Evolutionary conservation across 2,113 vertebrate species (phyloP).

Genomic region (Engraulis encrasicolus): DNA sequence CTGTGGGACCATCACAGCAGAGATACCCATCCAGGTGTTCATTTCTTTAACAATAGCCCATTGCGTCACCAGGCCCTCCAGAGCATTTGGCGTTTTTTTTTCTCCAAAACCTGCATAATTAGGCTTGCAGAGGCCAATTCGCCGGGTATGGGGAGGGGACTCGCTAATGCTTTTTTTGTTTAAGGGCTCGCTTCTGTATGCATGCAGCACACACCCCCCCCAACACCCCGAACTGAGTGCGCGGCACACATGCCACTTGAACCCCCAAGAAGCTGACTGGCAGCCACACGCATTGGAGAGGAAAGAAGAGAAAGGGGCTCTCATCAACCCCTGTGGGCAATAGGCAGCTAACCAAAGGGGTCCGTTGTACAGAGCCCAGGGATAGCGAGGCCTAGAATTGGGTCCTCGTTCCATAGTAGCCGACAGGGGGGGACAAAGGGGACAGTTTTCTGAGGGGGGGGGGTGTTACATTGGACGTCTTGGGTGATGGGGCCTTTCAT

Average conservation of each 20-base stretch:
- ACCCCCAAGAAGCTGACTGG: constrained; percentile 18
- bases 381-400: too few species aligned
- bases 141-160: neutral
- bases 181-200: constrained; percentile 47
- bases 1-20: constrained; percentile 13
- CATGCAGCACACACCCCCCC: too few species aligned
- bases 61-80: constrained; percentile 17
- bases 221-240: neutral
- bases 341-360: too few species aligned
- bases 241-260: constrained; percentile 39
- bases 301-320: too few species aligned
- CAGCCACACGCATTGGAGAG: neutral
- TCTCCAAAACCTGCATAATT: constrained; percentile 25
- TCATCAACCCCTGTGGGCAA: too few species aligned
- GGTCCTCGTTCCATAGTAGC: too few species aligned
- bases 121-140: constrained; percentile 7
- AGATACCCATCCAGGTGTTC: constrained; percentile 38
- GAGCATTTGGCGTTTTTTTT: constrained; percentile 22
- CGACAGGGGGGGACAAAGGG: too few species aligned
- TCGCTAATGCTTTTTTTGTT: constrained; percentile 52
- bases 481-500: too few species aligned
- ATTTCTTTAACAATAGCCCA: constrained; percentile 38
- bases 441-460: too few species aligned
- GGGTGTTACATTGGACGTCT: too few species aligned
- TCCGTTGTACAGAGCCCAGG: too few species aligned